A percentile compares a stretch with the other conserved stretches of the same genome.
Evolutionary conservation across 2,797 vertebrate species (phyloP).

Genomic region (Ceryle rudis): DNA sequence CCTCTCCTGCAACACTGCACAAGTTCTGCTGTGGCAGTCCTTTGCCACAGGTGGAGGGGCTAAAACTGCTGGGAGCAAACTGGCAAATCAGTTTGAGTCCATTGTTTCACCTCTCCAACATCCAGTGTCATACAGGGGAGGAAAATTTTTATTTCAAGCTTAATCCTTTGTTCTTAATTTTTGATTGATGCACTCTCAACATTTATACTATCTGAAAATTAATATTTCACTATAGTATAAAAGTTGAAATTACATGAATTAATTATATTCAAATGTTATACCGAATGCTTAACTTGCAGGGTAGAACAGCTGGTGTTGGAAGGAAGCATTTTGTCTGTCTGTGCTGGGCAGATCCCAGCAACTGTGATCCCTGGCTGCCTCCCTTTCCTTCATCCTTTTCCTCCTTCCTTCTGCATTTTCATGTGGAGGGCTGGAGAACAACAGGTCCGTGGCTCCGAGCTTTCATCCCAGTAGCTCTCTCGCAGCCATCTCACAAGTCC

Average conservation of each 20-base stretch:
- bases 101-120: background rate
- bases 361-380: rapidly evolving
- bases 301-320: background rate
- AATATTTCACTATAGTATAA: conserved; percentile 37
- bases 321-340: rapidly evolving
- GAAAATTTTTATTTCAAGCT: background rate
- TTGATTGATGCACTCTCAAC: conserved; percentile 15
- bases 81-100: background rate
- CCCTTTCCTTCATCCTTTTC: background rate
- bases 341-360: background rate
- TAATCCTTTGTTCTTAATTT: background rate
- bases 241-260: conserved; percentile 10
- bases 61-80: background rate
- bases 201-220: background rate
- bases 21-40: background rate
- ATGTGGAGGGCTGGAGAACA: rapidly evolving
- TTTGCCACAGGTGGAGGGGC: background rate
- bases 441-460: rapidly evolving
- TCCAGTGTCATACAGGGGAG: rapidly evolving
- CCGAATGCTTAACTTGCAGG: background rate
- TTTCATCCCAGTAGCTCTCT: background rate
- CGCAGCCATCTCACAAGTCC: background rate
- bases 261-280: background rate
- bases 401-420: background rate
- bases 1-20: rapidly evolving